phyloP scores from a whole-genome alignment of 2,113 vertebrate species.

The Morone chrysops region DNA sequence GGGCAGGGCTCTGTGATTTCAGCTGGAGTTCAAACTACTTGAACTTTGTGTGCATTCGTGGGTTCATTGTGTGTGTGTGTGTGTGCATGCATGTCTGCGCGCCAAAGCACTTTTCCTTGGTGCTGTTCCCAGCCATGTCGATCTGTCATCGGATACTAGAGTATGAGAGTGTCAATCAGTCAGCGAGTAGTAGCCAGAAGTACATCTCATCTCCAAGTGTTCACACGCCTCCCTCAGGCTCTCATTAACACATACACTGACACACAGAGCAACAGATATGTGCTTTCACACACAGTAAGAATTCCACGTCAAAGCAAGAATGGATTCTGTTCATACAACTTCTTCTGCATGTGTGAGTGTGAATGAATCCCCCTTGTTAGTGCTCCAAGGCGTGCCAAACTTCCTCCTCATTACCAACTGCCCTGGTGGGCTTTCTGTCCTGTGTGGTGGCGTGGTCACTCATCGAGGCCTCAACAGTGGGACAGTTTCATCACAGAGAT shows the following conservation, averaged over 20 bases:
- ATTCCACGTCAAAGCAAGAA: constrained; percentile 44
- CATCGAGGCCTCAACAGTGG: constrained; percentile 14
- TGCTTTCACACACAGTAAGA: constrained; percentile 43
- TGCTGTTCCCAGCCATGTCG: constrained; percentile 46
- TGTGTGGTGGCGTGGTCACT: constrained; percentile 13
- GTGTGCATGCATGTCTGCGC: constrained; percentile 13
- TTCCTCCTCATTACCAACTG: constrained; percentile 52
- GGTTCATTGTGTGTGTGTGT: constrained; percentile 12
- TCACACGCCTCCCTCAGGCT: constrained; percentile 47
- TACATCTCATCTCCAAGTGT: constrained; percentile 37
- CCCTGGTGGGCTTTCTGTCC: constrained; percentile 30
- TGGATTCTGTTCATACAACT: constrained; percentile 38
- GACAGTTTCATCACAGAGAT: constrained; percentile 15
- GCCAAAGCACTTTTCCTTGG: constrained; percentile 28
- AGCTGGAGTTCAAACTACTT: constrained; percentile 68
- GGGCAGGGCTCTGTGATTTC: constrained; percentile 58
- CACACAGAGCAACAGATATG: constrained; percentile 31
- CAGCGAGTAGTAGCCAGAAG: constrained; percentile 47
- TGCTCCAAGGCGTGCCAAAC: constrained; percentile 50
- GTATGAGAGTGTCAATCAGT: constrained; percentile 64
- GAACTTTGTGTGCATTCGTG: constrained; percentile 26
- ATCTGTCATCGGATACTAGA: constrained; percentile 69
- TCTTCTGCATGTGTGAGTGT: constrained; percentile 39
- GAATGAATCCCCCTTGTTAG: constrained; percentile 41
- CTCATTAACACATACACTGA: constrained; percentile 54